Percentiles rank a stretch among this genome's conserved stretches.
These are phyloP conservation scores for Laterallus jamaicensis DNA, from an alignment of 2,113 vertebrate species.

Conservation along the genomic window DNA sequence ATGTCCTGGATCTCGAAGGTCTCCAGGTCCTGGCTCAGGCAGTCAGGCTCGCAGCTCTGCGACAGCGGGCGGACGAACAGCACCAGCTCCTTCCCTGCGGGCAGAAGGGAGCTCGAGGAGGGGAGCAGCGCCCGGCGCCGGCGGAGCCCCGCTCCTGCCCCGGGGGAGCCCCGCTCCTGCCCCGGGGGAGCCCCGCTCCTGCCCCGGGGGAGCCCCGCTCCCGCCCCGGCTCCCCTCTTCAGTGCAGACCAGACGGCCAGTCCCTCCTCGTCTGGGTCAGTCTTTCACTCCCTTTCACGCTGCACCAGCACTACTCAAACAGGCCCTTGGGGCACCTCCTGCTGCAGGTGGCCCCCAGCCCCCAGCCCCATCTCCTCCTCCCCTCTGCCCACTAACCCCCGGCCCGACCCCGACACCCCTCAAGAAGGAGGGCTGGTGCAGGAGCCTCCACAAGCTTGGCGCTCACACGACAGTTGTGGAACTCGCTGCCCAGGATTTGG, in stretches of 20 bases:
- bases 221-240: fast-evolving
- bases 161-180: fast-evolving
- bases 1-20: constrained; percentile 81
- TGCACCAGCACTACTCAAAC: no score
- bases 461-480: background rate
- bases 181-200: background rate
- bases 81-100: constrained; percentile 86
- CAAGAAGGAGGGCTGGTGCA: background rate
- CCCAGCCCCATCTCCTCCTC: background rate
- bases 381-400: background rate
- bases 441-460: fast-evolving
- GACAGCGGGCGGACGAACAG: constrained; percentile 80
- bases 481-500: background rate
- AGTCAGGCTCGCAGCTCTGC: constrained; percentile 63
- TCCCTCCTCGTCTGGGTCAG: background rate
- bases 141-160: background rate
- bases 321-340: background rate
- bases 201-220: fast-evolving
- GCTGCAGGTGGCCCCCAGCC: background rate
- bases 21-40: constrained; percentile 73
- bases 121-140: background rate
- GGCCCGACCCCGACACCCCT: background rate
- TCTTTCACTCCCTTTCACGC: background rate
- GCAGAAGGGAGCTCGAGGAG: background rate
- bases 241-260: no score